These are phyloP conservation scores for Psittacus erithacus DNA, from an alignment of 2,113 vertebrate species.

Conservation along the genomic window DNA sequence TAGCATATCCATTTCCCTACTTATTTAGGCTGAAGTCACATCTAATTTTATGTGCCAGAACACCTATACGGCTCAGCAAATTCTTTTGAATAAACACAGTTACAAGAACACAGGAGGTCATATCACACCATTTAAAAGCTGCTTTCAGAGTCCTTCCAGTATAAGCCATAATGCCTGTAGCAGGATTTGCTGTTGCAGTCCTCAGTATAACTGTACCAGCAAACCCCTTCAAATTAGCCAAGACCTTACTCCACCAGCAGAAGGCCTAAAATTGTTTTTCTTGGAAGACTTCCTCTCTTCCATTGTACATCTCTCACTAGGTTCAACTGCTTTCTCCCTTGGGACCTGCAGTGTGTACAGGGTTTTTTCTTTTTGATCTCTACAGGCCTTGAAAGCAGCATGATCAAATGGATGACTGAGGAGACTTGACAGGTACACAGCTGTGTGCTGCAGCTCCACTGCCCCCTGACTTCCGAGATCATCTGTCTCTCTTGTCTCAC, in stretches of 20 bases:
- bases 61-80: background rate
- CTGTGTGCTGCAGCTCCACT: conserved; percentile 25
- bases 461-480: conserved; percentile 43
- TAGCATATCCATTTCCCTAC: background rate
- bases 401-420: conserved; percentile 40
- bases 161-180: background rate
- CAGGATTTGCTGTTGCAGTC: background rate
- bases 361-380: background rate
- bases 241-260: background rate
- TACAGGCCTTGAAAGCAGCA: conserved; percentile 10
- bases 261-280: background rate
- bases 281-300: background rate
- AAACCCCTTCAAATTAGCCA: background rate
- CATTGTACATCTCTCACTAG: background rate
- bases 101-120: background rate
- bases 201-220: background rate
- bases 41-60: background rate
- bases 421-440: conserved; percentile 10
- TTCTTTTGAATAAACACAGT: background rate
- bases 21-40: background rate
- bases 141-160: background rate
- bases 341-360: background rate
- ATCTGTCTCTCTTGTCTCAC: conserved; percentile 39
- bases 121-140: background rate
- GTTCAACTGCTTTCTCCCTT: background rate